Base-by-base conservation (phyloP, 2,888 invertebrate genomes). In the Drosophila kuntzei region DNA sequence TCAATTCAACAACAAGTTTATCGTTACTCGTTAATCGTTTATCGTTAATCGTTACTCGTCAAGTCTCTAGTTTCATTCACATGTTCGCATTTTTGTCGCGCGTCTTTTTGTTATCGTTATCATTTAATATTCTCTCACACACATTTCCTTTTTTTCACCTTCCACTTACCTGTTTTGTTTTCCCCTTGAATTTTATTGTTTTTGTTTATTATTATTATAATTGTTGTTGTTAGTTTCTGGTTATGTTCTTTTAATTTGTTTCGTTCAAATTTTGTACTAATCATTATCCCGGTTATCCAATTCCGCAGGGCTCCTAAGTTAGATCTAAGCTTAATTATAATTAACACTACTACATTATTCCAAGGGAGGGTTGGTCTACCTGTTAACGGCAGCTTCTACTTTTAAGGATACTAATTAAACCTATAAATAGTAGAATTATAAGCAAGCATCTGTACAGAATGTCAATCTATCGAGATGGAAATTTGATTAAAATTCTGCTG, bases 221-320 rank as follows among this genome's bases (percentile, higher is more conserved):
- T 49, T 53, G 22, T n/a, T 34, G 53, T 41, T 54, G 55, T 53
- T 51, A 37, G 65, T 51, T 55, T 61, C 44, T 32, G 43, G 61
- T 76, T 62, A 27, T 27, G 53, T 73, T 47, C 14, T 66, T 74
- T 36, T 41, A 29, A 29, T 44, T 18, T 53, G 59, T 59, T 68
- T 44, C 25, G 75, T 71, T 76, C 53, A 27, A 60, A 43, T 68
- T 71, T 22, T 9, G 12, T 79, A 79, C 77, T 77, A 77, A 77
- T 76, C 67, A 67, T 59, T 43, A 55, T 46, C 18, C 29, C 32
- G 63, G 63, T 50, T 44, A 41, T 32, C 22, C 53, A 34, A 49
- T 27, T 47, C 36, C 39, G 34, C 44, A 29, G 53, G 41, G 22
- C 44, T 32, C 20, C 14, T 25, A 50, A 80, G 59, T 55, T 63